These are phyloP conservation scores for Meloe dianella DNA, from an alignment of 2,888 invertebrate genomes.

Conservation along the genomic window DNA sequence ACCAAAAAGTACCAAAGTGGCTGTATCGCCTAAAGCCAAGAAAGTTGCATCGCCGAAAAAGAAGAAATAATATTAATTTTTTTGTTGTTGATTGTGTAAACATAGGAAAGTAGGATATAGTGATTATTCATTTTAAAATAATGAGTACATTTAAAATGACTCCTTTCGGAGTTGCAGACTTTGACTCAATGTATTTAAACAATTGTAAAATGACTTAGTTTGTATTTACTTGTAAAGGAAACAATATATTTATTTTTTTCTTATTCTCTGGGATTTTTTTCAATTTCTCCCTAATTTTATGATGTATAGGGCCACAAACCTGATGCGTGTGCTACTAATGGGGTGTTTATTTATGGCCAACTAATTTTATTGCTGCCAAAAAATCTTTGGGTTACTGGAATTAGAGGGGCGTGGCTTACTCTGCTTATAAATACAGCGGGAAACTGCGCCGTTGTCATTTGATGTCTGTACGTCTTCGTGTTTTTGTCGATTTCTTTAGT, in stretches of 20 bases:
- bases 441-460: not conserved
- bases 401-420: not conserved
- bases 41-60: slow-evolving; percentile 18
- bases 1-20: slow-evolving; percentile 22
- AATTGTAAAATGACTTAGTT: not conserved
- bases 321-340: no score
- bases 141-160: slow-evolving; percentile 4
- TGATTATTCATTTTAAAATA: not conserved
- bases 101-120: not conserved
- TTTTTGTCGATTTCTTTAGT: not conserved
- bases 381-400: no score
- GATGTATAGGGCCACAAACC: no score
- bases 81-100: not conserved
- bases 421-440: not conserved
- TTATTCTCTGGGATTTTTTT: no score
- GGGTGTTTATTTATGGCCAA: no score
- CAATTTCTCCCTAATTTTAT: no score
- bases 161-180: not conserved
- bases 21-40: slow-evolving; percentile 15
- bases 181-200: not conserved
- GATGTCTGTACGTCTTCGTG: not conserved
- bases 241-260: slow-evolving; percentile 5
- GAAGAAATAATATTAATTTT: slow-evolving; percentile 16
- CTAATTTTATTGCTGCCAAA: no score
- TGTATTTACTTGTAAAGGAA: not conserved